Percentiles rank a stretch among this genome's conserved stretches.
These are phyloP conservation scores for Galago senegalensis DNA, from an alignment of 2,797 vertebrate genomes.

Conservation along the genomic window DNA sequence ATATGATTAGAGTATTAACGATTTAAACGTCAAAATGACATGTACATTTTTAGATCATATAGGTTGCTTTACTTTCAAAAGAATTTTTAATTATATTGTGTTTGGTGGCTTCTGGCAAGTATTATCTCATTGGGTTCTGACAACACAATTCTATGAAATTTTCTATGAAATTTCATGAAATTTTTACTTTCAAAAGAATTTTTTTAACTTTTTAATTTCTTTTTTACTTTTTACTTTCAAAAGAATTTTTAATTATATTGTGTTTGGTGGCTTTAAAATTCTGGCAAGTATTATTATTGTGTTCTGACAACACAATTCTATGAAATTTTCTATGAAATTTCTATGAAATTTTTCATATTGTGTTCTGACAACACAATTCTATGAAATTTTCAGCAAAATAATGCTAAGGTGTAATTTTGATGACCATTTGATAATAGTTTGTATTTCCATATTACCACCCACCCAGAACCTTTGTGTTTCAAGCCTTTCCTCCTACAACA, in stretches of 20 bases:
- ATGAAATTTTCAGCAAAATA: neutral
- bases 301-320: neutral
- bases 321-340: neutral
- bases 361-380: neutral
- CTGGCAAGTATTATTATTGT: neutral
- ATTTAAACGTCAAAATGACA: conserved; percentile 34
- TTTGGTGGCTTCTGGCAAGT: neutral
- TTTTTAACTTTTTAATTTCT: too few species aligned
- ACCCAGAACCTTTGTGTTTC: neutral
- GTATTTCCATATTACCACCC: rapidly evolving
- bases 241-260: conserved; percentile 26
- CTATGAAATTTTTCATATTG: neutral
- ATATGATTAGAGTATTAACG: neutral
- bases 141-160: neutral
- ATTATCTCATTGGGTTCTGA: neutral
- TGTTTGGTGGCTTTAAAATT: conserved; percentile 22
- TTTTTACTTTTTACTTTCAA: neutral
- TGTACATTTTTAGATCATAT: neutral
- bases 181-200: too few species aligned
- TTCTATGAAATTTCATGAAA: neutral
- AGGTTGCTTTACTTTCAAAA: conserved; percentile 16
- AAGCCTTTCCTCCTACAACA: neutral
- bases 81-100: conserved; percentile 20
- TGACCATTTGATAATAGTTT: neutral
- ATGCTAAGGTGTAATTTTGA: conserved; percentile 54